A percentile compares a stretch with the other conserved stretches of the same genome.
phyloP scores from a whole-genome alignment of 2,797 vertebrate genomes.

The Luscinia luscinia region DNA sequence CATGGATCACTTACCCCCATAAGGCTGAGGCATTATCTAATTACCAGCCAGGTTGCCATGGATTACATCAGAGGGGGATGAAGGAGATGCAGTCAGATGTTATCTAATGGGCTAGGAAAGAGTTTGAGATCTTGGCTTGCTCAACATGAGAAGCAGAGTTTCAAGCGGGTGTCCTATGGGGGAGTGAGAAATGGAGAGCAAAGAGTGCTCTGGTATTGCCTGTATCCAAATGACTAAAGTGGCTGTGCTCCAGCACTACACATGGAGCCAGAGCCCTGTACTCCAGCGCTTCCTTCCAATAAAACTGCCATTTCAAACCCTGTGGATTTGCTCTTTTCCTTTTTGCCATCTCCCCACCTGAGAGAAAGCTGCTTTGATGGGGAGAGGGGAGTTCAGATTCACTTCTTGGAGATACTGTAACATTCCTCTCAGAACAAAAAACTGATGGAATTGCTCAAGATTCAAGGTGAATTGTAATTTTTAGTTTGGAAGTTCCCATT shows the following conservation, averaged over 20 bases:
- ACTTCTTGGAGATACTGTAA: fast-evolving
- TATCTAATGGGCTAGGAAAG: slow-evolving; percentile 10
- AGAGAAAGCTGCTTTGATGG: background rate
- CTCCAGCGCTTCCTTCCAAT: fast-evolving
- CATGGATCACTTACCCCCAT: background rate
- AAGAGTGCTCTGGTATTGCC: background rate
- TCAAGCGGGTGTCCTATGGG: slow-evolving; percentile 4
- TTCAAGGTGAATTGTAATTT: background rate
- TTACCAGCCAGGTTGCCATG: background rate
- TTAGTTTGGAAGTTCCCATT: background rate
- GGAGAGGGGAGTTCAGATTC: background rate
- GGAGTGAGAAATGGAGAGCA: slow-evolving; percentile 32
- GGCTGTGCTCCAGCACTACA: background rate
- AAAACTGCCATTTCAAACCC: fast-evolving
- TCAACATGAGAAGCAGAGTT: background rate
- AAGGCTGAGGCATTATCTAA: slow-evolving; percentile 34
- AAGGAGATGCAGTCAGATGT: slow-evolving; percentile 36
- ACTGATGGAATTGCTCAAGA: background rate
- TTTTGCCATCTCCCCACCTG: background rate
- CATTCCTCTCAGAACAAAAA: background rate
- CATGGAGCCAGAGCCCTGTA: background rate
- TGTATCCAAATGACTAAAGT: background rate
- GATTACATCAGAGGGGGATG: background rate
- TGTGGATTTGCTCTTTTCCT: background rate
- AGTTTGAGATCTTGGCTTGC: slow-evolving; percentile 30